Evolutionary conservation across 1,140 invertebrate species (phyloP), one percentile per base, ranked within the genome.

Genomic region (Frieseomelitta varia): DNA sequence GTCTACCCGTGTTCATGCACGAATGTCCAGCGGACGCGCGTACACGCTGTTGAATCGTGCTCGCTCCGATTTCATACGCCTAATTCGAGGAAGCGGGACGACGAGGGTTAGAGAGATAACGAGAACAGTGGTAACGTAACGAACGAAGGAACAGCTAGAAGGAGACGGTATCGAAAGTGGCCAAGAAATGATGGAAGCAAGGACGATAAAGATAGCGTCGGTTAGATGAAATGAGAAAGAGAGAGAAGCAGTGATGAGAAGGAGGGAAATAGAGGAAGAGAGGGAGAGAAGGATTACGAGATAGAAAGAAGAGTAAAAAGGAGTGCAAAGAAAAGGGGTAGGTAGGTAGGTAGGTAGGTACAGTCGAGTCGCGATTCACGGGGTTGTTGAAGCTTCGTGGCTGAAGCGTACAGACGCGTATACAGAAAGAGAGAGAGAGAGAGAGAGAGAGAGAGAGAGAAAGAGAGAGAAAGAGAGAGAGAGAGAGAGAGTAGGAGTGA

Each of bases 61-160:
- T 93, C 92, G 27, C 27, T 27, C 8, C 27, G 8, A 8, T 2
- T 63, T 4, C 1, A 14, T 63, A 93, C 93, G 93, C 39, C 39
- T 92, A 93, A 94, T 92, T 88, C 88, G 87, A 87, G 87, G 74
- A 69, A 77, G 77, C 72, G 79, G 81, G 81, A 81, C 71, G 81
- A 67, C 79, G 24, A n/a, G 53, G 77, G 84, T 78, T 58, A 72
- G 78, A 82, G n/a, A 68, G 74, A 80, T 79, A 76, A 79, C 34
- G 77, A 78, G 77, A 79, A 79, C 34, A 85, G 83, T 81, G 78
- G 65, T 24, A n/a, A 56, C 58, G 82, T 30, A 58, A 65, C 81
- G 77, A 68, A 67, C 73, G 71, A 83, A 79, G 76, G 76, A 71
- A 39, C 8, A 34, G 63, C 51, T 56, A 39, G 53, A 0, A 27